These are phyloP conservation scores for Hyperoplus immaculatus DNA, from an alignment of 2,797 vertebrate genomes.

Conservation along the genomic window DNA sequence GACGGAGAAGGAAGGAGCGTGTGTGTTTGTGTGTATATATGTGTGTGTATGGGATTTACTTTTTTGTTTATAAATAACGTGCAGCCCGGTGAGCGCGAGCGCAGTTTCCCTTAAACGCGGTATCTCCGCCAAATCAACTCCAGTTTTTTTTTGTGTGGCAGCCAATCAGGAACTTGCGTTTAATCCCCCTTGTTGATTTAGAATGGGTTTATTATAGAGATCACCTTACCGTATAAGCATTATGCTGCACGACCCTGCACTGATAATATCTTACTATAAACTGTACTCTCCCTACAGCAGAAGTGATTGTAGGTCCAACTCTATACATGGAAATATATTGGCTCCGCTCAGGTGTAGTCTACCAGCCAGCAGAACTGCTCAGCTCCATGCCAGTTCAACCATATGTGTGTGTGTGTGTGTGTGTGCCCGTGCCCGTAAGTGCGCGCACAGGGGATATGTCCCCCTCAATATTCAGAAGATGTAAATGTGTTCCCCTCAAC, in stretches of 20 bases:
- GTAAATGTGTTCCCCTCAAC: too few species aligned
- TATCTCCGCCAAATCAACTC: constrained; percentile 3
- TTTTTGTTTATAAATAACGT: background rate
- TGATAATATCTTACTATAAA: background rate
- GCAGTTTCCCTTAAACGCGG: background rate
- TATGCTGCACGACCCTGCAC: background rate
- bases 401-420: too few species aligned
- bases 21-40: too few species aligned
- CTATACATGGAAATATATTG: background rate
- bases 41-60: background rate
- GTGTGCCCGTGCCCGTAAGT: too few species aligned
- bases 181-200: constrained; percentile 21
- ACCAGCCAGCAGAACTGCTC: constrained; percentile 22
- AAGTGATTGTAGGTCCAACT: background rate
- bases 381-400: background rate
- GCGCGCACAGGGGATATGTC: too few species aligned
- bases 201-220: background rate
- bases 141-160: background rate
- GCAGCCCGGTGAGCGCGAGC: constrained; percentile 6
- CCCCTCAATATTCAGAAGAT: too few species aligned
- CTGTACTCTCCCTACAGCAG: background rate
- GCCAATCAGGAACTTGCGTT: background rate
- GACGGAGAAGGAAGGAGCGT: too few species aligned
- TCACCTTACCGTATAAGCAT: constrained; percentile 12
- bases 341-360: constrained; percentile 25